A percentile compares a stretch with the other conserved stretches of the same genome.
phyloP scores from a whole-genome alignment of 2,797 vertebrate species.

The Macropodus opercularis region DNA sequence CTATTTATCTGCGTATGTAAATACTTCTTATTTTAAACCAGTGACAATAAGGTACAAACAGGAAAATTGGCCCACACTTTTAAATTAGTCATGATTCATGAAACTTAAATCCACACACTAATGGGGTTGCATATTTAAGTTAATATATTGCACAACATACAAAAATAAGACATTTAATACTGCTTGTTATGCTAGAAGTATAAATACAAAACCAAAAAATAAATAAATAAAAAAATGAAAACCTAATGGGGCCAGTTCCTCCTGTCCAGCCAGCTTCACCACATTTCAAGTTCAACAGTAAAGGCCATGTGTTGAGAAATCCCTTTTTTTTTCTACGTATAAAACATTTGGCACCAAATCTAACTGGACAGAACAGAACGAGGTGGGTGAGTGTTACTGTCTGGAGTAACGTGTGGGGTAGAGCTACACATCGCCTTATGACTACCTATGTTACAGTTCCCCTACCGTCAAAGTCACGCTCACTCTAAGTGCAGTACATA shows the following conservation, averaged over 20 bases:
- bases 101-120: conserved; percentile 71
- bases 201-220: conserved; percentile 79
- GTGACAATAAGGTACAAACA: conserved; percentile 42
- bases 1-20: conserved; percentile 51
- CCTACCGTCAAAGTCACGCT: conserved; percentile 57
- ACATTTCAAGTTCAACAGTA: conserved; percentile 82
- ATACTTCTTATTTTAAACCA: conserved; percentile 59
- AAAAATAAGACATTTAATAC: conserved; percentile 92
- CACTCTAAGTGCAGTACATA: conserved; percentile 42
- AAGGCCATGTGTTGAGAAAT: conserved; percentile 81
- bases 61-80: conserved; percentile 60
- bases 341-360: conserved; percentile 77
- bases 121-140: conserved; percentile 88
- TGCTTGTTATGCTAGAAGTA: conserved; percentile 82
- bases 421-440: conserved; percentile 67
- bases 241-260: conserved; percentile 46
- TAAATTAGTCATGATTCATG: conserved; percentile 69
- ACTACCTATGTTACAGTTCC: conserved; percentile 68
- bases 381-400: conserved; percentile 41
- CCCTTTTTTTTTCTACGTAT: conserved; percentile 56
- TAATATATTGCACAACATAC: conserved; percentile 94
- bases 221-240: conserved; percentile 70
- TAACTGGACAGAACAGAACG: conserved; percentile 44
- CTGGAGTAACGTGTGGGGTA: conserved; percentile 47
- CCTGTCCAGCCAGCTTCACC: conserved; percentile 84